phyloP scores from a whole-genome alignment of 2,113 vertebrate genomes.

The Ahaetulla prasina region DNA sequence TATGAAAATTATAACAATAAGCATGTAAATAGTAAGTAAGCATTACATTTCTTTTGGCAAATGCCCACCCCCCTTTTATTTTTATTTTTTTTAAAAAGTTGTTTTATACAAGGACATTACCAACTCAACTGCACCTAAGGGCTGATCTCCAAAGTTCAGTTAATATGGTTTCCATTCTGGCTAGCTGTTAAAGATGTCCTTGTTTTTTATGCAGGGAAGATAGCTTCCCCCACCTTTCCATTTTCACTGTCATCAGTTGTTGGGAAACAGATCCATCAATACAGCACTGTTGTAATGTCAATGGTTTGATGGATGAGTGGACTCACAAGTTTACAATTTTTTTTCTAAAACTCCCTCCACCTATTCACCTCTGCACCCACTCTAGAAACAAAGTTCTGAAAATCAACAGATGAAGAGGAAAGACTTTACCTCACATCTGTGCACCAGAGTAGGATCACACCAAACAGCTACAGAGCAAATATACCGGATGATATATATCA shows the following conservation, averaged over 20 bases:
- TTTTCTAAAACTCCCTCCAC: neutral
- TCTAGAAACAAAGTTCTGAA: neutral
- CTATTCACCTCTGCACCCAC: neutral
- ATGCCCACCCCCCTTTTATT: neutral
- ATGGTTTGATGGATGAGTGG: neutral
- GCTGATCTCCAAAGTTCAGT: neutral
- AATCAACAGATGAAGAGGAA: neutral
- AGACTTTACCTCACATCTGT: neutral
- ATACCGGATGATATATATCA: neutral
- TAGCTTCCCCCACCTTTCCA: neutral
- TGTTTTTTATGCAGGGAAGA: neutral
- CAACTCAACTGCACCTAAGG: neutral
- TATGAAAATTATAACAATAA: neutral
- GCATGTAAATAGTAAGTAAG: neutral
- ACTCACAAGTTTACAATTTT: neutral
- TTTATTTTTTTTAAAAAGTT: neutral
- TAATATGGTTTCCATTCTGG: neutral
- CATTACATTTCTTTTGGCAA: neutral
- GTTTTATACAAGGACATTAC: neutral
- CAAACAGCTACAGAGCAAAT: neutral
- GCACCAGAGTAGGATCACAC: neutral
- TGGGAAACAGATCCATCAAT: neutral
- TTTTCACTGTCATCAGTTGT: neutral
- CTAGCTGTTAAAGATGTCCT: neutral
- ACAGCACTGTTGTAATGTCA: neutral